Percentiles rank a stretch among this genome's conserved stretches.
Evolutionary conservation across 2,797 vertebrate species (phyloP).

Genomic region (Naso thynnoides): DNA sequence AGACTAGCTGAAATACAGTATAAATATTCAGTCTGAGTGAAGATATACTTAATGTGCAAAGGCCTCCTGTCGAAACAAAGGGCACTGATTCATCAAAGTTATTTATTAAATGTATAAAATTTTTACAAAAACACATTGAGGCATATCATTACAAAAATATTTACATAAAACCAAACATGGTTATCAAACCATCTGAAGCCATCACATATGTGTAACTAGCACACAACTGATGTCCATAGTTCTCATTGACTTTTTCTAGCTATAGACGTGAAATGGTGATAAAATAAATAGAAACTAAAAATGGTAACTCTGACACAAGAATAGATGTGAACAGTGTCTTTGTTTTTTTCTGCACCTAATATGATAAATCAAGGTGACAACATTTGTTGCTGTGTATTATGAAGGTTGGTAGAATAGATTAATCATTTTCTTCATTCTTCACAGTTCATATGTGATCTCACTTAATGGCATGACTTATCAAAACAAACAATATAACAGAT

Average conservation of each 20-base stretch:
- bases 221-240: slow-evolving; percentile 19
- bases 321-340: slow-evolving; percentile 31
- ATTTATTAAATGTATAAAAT: slow-evolving; percentile 73
- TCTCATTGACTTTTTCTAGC: slow-evolving; percentile 31
- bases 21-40: no score
- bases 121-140: slow-evolving; percentile 65
- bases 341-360: slow-evolving; percentile 15
- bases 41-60: no score
- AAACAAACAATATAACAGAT: slow-evolving; percentile 38
- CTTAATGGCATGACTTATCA: slow-evolving; percentile 11
- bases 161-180: slow-evolving; percentile 55
- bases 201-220: slow-evolving; percentile 18
- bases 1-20: no score
- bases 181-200: slow-evolving; percentile 37
- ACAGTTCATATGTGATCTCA: slow-evolving; percentile 19
- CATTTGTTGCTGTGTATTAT: slow-evolving; percentile 22
- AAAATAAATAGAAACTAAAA: slow-evolving; percentile 66
- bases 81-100: slow-evolving; percentile 41
- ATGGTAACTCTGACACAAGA: slow-evolving; percentile 15
- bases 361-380: slow-evolving; percentile 24
- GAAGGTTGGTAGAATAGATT: slow-evolving; percentile 17
- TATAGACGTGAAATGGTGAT: slow-evolving; percentile 38
- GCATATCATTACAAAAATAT: slow-evolving; percentile 49
- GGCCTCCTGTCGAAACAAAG: background rate
- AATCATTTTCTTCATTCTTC: slow-evolving; percentile 29